Base-by-base conservation (phyloP, 2,888 invertebrate species). In the Caenorhabditis zanzibari region DNA sequence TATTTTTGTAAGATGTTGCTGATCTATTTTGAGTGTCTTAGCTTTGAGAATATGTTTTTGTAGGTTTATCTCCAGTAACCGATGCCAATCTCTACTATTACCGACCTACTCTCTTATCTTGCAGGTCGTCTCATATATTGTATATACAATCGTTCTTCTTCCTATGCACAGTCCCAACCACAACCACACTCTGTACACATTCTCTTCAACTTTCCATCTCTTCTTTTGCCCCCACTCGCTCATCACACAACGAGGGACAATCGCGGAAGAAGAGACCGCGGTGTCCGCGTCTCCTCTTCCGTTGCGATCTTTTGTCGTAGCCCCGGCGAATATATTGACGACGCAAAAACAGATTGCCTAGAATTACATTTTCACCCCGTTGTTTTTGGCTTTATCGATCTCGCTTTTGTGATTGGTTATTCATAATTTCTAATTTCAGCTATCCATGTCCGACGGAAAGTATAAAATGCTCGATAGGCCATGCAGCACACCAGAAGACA, bases 181-280 rank as follows among this genome's bases (percentile, higher is more conserved):
- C 28, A 32, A 58, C 61, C n/a, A 64, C n/a, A 64, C 26, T 19
- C 38, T 38, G 38, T 38, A 38, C 38, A 38, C 38, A 38, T 38
- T 61, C 61, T 38, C 61, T 16, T 12, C 24, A 32, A 32, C 56
- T 28, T 16, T 38, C 14, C 38, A 38, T 38, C 38, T 38, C 38
- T 38, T 35, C 19, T 59, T 35, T 59, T 35, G n/a, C n/a, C n/a
- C n/a, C 24, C 41, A 14, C 24, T 9, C 61, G 41, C 61, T 35
- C 66, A 66, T 49, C 66, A 52, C 32, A 52, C 52, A 47, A 47
- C 12, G 28, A n/a, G 41, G 16, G 49, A 38, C 10, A 38, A 38
- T 38, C 38, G 38, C 5, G 38, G 38, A 38, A 38, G 38, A 10
- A 12, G 49, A 52, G 24, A 12, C 66, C 6, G n/a, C n/a, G n/a